Base-by-base conservation (phyloP, 2,888 invertebrate genomes). In the Muscina levida region DNA sequence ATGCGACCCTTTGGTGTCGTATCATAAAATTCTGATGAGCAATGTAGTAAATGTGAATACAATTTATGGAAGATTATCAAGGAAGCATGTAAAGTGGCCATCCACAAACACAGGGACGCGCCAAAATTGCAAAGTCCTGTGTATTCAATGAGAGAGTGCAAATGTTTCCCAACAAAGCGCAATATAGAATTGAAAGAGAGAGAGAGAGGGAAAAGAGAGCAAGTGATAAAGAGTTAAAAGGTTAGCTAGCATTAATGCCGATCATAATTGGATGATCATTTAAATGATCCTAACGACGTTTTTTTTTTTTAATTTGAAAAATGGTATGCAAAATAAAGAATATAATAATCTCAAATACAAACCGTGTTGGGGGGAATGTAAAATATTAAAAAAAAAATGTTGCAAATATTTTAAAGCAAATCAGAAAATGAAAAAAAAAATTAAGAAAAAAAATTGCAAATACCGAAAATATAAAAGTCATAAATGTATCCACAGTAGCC, bases 1-100 rank as follows among this genome's bases (percentile, higher is more conserved):
- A 94, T 92, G 79, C 94, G 92, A 84, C 94, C 94, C 85, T 92
- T 88, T 22, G 94, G 94, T 83, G 93, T 94, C 57, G 92, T 92
- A 88, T 94, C 93, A 89, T 93, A 94, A 89, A 93, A 92, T 82
- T 90, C 90, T 88, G 93, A 91, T 77, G 93, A 93, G 83, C 92
- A 92, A 84, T 91, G 91, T 84, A 94, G 87, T 84, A 93, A 88
- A 86, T 91, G 90, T 77, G 88, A 84, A 84, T 93, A 90, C 85
- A 94, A 90, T 65, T 85, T 83, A 76, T 84, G 85, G 79, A 88
- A 90, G 51, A 89, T 83, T 78, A 83, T 83, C 72, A 83, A 85
- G 83, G 89, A 88, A 83, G 89, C 89, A 77, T 86, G 86, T 37
- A 90, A 77, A 48, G 87, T 83, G 83, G 87, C 87, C 84, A 86